Evolutionary conservation across 2,888 invertebrate species (phyloP).

Genomic region (Celastrina argiolus): DNA sequence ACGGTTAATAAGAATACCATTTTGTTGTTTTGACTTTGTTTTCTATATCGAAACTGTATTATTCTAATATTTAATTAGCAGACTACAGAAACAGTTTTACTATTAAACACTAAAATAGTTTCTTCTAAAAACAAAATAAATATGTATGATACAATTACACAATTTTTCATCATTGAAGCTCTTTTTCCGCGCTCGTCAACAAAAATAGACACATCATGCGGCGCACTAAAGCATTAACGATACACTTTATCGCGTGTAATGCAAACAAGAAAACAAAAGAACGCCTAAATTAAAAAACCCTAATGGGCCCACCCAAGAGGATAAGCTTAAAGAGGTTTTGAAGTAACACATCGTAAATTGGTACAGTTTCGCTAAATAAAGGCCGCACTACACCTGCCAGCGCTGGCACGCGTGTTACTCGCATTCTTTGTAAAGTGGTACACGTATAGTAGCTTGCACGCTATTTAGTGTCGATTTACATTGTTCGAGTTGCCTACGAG

Average conservation of each 20-base stretch:
- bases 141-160: too few relatives aligned
- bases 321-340: constrained; percentile 58
- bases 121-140: too few relatives aligned
- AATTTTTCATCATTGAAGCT: too few relatives aligned
- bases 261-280: constrained; percentile 43
- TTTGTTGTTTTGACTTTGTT: too few relatives aligned
- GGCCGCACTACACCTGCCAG: constrained; percentile 2
- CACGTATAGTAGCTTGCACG: not conserved
- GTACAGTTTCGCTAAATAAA: constrained; percentile 50
- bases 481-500: not conserved
- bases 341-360: constrained; percentile 70
- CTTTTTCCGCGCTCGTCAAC: not conserved
- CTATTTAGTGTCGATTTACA: not conserved
- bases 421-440: constrained; percentile 9
- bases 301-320: constrained; percentile 73
- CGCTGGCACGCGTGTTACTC: not conserved
- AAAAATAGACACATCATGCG: constrained; percentile 23
- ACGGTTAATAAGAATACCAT: too few relatives aligned
- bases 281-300: constrained; percentile 55
- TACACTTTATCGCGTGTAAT: constrained; percentile 28
- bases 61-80: too few relatives aligned
- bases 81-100: too few relatives aligned
- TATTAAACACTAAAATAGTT: too few relatives aligned
- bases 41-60: too few relatives aligned
- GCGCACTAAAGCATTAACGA: constrained; percentile 24